Percentiles rank a stretch among this genome's conserved stretches.
phyloP scores from a whole-genome alignment of 1,140 invertebrate genomes.

The Ostrea edulis region DNA sequence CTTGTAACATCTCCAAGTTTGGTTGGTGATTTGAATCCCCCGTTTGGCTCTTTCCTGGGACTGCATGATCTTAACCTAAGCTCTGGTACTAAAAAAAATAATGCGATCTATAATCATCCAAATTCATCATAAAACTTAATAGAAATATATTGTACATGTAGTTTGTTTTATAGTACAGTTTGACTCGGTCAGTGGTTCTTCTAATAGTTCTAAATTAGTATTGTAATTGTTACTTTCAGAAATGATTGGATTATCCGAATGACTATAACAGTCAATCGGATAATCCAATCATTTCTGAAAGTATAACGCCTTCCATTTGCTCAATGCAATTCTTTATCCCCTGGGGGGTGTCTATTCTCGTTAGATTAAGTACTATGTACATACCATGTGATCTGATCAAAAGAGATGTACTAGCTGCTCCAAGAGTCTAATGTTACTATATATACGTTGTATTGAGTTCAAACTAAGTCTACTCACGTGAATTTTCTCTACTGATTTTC shows the following conservation, averaged over 20 bases:
- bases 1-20: conserved; percentile 22
- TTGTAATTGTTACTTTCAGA: too few relatives aligned
- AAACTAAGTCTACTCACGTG: conserved; percentile 10
- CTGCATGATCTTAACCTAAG: conserved; percentile 32
- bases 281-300: too few relatives aligned
- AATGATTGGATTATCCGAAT: too few relatives aligned
- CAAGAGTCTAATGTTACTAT: too few relatives aligned
- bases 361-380: too few relatives aligned
- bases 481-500: conserved; percentile 18
- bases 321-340: too few relatives aligned
- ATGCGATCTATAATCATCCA: neutral
- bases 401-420: too few relatives aligned
- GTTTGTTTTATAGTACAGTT: neutral
- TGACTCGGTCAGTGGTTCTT: neutral
- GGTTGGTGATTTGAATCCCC: neutral
- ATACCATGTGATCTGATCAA: too few relatives aligned
- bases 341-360: too few relatives aligned
- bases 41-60: neutral
- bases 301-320: too few relatives aligned
- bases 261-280: too few relatives aligned
- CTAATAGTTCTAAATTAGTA: too few relatives aligned
- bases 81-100: conserved; percentile 30
- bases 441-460: neutral
- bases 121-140: neutral
- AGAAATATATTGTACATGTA: neutral